Evolutionary conservation across 1,140 invertebrate species (phyloP), one percentile per base, ranked within the genome.

Genomic region (Mya arenaria): DNA sequence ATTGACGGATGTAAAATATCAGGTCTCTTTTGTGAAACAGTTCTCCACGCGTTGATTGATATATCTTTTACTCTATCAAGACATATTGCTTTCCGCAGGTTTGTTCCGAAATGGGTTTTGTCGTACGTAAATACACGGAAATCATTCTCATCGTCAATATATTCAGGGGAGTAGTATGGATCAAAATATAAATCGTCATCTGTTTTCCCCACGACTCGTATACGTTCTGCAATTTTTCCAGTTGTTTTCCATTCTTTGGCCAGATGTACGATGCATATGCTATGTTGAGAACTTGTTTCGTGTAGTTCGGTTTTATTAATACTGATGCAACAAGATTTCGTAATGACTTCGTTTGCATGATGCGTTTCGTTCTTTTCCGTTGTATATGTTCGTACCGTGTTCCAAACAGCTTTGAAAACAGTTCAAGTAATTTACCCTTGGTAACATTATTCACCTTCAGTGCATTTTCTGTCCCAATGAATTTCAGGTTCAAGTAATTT

Each of bases 281-380:
- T 28, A 63, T 63, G 60, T 63, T 63, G 3, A 63, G 28, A 28
- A 19, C 60, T 19, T 63, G 60, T 63, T 63, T 63, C 19, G 60
- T n/a, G 34, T 13, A 63, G 5, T 5, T 30, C 19, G 23, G 60
- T 10, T 63, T 63, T 63, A 3, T 13, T 6, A 63, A 19, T 28
- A 30, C 60, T 34, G 60, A 10, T 5, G 28, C 34, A 28, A 30
- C 60, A 6, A 63, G 28, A 8, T 4, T 32, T 6, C 34, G 23
- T 63, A 63, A 30, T 4, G 25, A 19, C 19, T 63, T 10, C 8
- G 60, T n/a, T 6, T 48, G 41, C 41, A 13, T 48, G 10, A 48
- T 48, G 10, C 10, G 10, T 48, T 48, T 48, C 19, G 41, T 48
- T 48, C 41, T 10, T 48, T 48, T 48, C 41, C 10, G 41, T 48